phyloP scores from a whole-genome alignment of 2,113 vertebrate species.

The Caracal caracal region DNA sequence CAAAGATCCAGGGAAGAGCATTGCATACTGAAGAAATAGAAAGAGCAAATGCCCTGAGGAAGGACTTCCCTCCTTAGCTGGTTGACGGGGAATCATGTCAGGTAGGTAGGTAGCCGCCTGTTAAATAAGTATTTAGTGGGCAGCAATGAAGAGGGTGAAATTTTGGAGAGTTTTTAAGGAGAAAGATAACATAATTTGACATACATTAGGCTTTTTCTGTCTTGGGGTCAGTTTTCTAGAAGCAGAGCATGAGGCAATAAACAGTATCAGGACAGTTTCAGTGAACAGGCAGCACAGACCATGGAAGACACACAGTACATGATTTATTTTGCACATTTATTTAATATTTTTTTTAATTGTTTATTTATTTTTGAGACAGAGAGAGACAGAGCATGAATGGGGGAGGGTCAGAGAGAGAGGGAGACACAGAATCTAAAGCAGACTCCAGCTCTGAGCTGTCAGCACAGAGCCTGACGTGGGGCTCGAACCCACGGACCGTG shows the following conservation, averaged over 20 bases:
- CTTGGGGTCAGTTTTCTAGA: neutral
- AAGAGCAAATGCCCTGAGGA: neutral
- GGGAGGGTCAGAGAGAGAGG: too few species aligned
- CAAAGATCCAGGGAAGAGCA: neutral
- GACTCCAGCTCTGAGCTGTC: too few species aligned
- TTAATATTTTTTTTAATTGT: neutral
- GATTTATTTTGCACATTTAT: neutral
- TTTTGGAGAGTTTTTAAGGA: neutral
- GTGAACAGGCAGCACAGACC: neutral
- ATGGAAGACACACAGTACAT: neutral
- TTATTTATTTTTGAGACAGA: too few species aligned
- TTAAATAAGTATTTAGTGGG: neutral
- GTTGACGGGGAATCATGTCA: neutral
- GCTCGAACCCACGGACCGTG: too few species aligned
- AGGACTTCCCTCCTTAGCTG: neutral
- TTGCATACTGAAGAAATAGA: neutral
- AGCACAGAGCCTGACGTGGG: too few species aligned
- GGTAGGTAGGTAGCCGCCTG: neutral
- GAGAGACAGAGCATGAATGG: too few species aligned
- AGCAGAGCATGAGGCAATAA: neutral
- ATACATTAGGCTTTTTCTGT: neutral
- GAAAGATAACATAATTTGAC: neutral
- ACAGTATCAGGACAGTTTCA: neutral
- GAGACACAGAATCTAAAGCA: too few species aligned
- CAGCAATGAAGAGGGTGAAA: neutral